These are phyloP conservation scores for Idris sp. DNA, from an alignment of 1,140 invertebrate species.

Conservation along the genomic window DNA sequence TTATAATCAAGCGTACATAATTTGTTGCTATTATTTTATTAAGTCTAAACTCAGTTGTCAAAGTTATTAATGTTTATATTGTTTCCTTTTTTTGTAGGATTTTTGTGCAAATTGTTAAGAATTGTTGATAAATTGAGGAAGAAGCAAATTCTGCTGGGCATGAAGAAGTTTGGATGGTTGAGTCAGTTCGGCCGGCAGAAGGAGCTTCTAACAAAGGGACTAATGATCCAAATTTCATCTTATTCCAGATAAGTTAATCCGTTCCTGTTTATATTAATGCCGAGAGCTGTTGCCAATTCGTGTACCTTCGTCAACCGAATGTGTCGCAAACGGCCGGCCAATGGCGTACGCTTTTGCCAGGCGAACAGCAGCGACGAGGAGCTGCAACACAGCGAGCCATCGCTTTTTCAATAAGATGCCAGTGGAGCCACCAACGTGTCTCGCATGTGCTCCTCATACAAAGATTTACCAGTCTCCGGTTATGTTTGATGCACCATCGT, in stretches of 20 bases:
- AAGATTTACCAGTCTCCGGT: conserved; percentile 78
- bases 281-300: conserved; percentile 66
- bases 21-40: no score
- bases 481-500: conserved; percentile 78
- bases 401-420: not conserved
- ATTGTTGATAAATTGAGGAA: no score
- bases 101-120: no score
- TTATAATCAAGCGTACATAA: no score
- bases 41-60: no score
- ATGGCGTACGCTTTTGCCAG: conserved; percentile 69
- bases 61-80: no score
- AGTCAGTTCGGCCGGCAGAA: no score
- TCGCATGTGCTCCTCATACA: conserved; percentile 68
- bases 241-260: conserved; percentile 32
- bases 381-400: not conserved
- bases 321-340: conserved; percentile 71
- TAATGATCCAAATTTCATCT: conserved; percentile 37
- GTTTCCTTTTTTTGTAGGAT: no score
- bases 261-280: conserved; percentile 51
- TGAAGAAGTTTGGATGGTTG: no score
- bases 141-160: not conserved
- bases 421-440: conserved; percentile 33
- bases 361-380: conserved; percentile 57
- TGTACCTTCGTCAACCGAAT: conserved; percentile 59
- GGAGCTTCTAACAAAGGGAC: conserved; percentile 1